Conservation (phyloP, 2,113 vertebrate genomes). For the Psammodynastes pulverulentus region DNA sequence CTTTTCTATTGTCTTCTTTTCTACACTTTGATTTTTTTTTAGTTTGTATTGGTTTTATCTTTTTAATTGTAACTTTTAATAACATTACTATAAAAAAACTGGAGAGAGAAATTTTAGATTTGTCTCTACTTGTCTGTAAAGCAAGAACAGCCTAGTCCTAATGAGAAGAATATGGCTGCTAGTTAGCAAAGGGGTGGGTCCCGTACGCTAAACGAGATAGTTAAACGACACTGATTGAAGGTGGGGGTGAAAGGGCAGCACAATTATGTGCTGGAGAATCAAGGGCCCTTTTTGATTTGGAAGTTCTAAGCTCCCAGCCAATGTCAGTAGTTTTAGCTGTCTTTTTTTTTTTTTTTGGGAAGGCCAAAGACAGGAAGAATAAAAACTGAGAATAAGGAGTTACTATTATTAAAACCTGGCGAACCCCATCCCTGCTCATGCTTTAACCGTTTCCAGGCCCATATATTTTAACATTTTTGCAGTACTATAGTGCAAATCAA, state of each 20-base stretch:
- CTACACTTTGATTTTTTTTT: background rate
- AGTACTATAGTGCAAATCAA: slow-evolving; percentile 5
- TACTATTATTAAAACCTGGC: slow-evolving; percentile 76
- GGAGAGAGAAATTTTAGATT: slow-evolving; percentile 47
- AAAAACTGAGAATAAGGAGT: slow-evolving; percentile 85
- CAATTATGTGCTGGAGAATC: slow-evolving; percentile 94
- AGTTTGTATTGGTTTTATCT: background rate
- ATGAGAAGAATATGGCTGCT: slow-evolving; percentile 94
- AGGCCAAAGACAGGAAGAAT: slow-evolving; percentile 85
- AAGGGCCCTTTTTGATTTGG: slow-evolving; percentile 87
- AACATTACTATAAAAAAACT: background rate
- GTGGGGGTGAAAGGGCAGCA: slow-evolving; percentile 91
- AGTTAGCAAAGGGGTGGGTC: slow-evolving; percentile 98
- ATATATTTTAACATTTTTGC: slow-evolving; percentile 59
- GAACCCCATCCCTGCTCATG: slow-evolving; percentile 45
- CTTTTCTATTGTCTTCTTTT: background rate
- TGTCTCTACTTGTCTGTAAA: slow-evolving; percentile 53
- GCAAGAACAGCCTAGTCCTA: slow-evolving; percentile 76
- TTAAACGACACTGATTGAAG: slow-evolving; percentile 84
- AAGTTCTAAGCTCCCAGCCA: slow-evolving; percentile 87
- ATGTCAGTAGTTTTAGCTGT: slow-evolving; percentile 76
- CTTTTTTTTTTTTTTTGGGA: slow-evolving; percentile 71
- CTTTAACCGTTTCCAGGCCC: slow-evolving; percentile 66
- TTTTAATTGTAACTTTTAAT: background rate
- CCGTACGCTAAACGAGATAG: slow-evolving; percentile 78